A percentile compares a stretch with the other conserved stretches of the same genome.
Conservation (phyloP, 2,888 invertebrate species). For the Macrosoma leucophasiata region DNA sequence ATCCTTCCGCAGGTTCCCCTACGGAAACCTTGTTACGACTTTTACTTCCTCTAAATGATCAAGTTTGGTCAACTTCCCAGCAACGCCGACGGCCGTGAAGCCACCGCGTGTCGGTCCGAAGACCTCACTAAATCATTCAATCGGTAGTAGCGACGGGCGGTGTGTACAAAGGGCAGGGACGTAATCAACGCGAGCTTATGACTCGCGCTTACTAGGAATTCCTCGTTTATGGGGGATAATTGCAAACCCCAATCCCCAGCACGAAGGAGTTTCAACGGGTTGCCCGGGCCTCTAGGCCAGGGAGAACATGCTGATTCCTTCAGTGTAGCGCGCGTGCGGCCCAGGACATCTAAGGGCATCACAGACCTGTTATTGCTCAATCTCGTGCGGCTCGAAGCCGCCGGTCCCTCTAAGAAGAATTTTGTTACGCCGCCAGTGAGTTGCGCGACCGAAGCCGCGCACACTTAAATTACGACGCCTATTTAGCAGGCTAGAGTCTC, state of each 20-base stretch:
- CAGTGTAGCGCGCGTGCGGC: slow-evolving; percentile 80
- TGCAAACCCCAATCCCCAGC: slow-evolving; percentile 74
- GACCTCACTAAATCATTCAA: slow-evolving; percentile 55
- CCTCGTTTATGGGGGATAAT: slow-evolving; percentile 42
- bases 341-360: slow-evolving; percentile 80
- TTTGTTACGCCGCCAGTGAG: slow-evolving; percentile 38
- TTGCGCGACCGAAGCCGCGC: slow-evolving; percentile 31
- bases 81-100: slow-evolving; percentile 55
- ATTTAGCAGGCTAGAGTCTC: slow-evolving; percentile 78
- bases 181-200: slow-evolving; percentile 81
- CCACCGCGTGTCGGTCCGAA: slow-evolving; percentile 65
- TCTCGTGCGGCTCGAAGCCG: slow-evolving; percentile 75
- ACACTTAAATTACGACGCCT: slow-evolving; percentile 45
- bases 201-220: slow-evolving; percentile 78
- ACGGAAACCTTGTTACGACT: slow-evolving; percentile 81
- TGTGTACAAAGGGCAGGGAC: slow-evolving; percentile 81
- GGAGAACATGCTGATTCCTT: slow-evolving; percentile 76
- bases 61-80: slow-evolving; percentile 52
- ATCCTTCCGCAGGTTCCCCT: slow-evolving; percentile 77
- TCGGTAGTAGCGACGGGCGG: slow-evolving; percentile 84
- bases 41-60: slow-evolving; percentile 41
- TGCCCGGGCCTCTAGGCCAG: slow-evolving; percentile 78
- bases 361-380: slow-evolving; percentile 80
- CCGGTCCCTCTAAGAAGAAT: slow-evolving; percentile 77
- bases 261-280: slow-evolving; percentile 81